Percentiles rank a stretch among this genome's conserved stretches.
Evolutionary conservation across 2,113 vertebrate genomes (phyloP).

Genomic region (Pitta sordida): DNA sequence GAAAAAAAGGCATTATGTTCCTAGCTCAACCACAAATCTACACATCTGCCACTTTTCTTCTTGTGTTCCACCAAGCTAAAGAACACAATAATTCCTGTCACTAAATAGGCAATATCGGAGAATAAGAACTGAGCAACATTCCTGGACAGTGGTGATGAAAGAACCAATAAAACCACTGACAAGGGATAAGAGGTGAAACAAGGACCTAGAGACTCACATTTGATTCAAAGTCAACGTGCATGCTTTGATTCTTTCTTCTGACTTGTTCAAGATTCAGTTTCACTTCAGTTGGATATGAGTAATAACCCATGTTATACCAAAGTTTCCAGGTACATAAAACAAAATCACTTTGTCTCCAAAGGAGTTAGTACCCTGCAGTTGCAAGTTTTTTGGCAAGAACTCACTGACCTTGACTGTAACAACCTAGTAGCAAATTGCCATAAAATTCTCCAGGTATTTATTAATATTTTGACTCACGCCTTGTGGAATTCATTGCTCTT

Average conservation of each 20-base stretch:
- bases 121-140: neutral
- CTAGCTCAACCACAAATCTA: neutral
- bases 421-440: neutral
- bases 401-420: neutral
- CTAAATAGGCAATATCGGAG: neutral
- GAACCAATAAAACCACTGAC: neutral
- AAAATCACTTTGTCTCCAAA: neutral
- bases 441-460: neutral
- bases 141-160: neutral
- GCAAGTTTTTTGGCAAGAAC: neutral
- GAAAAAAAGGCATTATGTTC: neutral
- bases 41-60: neutral
- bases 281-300: neutral
- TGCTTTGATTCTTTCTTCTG: neutral
- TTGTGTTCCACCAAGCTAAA: neutral
- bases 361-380: neutral
- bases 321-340: neutral
- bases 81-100: neutral
- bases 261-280: neutral
- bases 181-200: neutral
- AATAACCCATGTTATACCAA: neutral
- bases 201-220: neutral
- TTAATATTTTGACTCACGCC: neutral
- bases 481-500: neutral
- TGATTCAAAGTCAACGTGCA: neutral